Base-by-base conservation (phyloP, 2,113 vertebrate genomes). In the Alligator mississippiensis region DNA sequence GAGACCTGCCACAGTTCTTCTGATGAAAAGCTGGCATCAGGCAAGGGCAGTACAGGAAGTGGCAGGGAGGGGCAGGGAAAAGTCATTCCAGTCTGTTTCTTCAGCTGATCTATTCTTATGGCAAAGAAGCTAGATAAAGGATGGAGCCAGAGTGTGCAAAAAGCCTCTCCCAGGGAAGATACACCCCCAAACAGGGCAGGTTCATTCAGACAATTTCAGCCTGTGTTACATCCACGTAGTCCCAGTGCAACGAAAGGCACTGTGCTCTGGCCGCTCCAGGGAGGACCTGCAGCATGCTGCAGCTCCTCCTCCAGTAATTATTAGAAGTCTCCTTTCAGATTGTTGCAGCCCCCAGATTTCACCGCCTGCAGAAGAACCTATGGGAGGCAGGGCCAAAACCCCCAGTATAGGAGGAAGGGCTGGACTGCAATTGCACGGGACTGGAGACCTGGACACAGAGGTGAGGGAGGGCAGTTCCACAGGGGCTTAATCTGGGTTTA, bases 361-460 rank as follows among this genome's bases (percentile, higher is more conserved):
- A 0, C 3, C 5, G 57, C 63, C 76, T 77, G 16, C 22, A 2
- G 61, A 0, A 0, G 59, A 81, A 93, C 77, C 88, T 4, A 9
- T 87, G 89, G 92, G 92, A 93, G 96, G 93, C 59, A 87, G 80
- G 87, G 58, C 55, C 34, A 74, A 5, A 3, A 75, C 1, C 0
- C 83, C 90, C 81, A 2, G 0, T 2, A 1, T 0, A 0, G 47
- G 70, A 57, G 89, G 91, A 74, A 3, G 2, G 12, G 2, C 84
- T 27, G 64, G 54, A 38, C 86, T 0, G 0, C 61, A 17, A 80
- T 14, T 4, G 3, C 80, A 82, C 0, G 0, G 47, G 72, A 88
- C 72, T 54, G 60, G 77, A 87, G 61, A 79, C 75, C 82, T 72
- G 61, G 55, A 88, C 88, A n/a, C 34, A 11, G 72, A 55, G 27